Evolutionary conservation across 1,140 invertebrate species (phyloP), one percentile per base, ranked within the genome.

Genomic region (Anagrus nilaparvatae): DNA sequence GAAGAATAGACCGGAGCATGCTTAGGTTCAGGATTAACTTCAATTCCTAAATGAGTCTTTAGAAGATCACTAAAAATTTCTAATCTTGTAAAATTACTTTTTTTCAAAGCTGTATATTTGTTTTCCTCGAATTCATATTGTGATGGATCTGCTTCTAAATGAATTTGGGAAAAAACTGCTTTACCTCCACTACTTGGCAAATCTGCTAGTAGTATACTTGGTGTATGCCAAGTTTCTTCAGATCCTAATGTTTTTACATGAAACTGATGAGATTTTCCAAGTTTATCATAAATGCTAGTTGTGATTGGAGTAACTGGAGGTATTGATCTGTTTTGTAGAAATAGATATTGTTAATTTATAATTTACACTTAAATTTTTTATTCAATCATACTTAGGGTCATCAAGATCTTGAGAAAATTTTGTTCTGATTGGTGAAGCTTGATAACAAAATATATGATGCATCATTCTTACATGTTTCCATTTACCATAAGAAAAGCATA

Each of bases 391-490:
- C 53, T 60, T 70, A 2, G 49, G 43, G 43, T 71, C 67, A 44
- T 81, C 78, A 32, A 71, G 72, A 50, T 81, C 79, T 36, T 79
- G 76, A 3, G 81, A 82, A 57, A 88, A 87, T 47, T 82, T 78
- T 49, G 83, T 79, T 57, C 80, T 79, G 2, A 80, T 74, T 0
- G 85, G 85, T 2, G 84, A 87, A 0, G 83, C 82, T 54, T 88
- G 82, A 58, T 90, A 91, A 49, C 82, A 87, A 59, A 88, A 87
- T 28, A 88, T 81, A 47, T 89, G 84, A 62, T 89, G 85, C 65
- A 91, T 78, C 72, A 90, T 78, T 51, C 79, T 79, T 0, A 89
- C 82, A 5, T 80, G 77, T 49, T 81, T 80, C 84, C 85, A 89
- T 49, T 80, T 77, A 35, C 79, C 80, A 50, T 87, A 90, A 9